Evolutionary conservation across 1,140 invertebrate species (phyloP), one percentile per base, ranked within the genome.

Genomic region (Paralvinella palmiformis): DNA sequence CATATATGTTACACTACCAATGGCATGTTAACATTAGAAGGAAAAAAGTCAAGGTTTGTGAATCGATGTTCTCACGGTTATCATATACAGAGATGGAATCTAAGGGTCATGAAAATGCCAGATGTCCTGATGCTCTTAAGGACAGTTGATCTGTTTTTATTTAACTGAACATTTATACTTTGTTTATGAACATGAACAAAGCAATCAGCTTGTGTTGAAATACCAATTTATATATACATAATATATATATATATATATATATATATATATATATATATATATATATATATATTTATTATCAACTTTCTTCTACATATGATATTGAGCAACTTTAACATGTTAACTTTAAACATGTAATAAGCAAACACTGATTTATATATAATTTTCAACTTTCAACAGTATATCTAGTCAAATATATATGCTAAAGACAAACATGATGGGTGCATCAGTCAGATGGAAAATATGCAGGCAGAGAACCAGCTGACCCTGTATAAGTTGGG

Each of bases 31-130:
- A 50, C 45, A n/a, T 27, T 27, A 4, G 45, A 50, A 6, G 45
- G 45, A 17, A 50, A 50, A 27, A 50, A 50, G 45, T n/a, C 45
- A 50, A 50, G 45, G 45, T 50, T 50, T 50, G 45, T 27, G 20
- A 6, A 27, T n/a, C 5, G 20, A n/a, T 22, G 17, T 50, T n/a
- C 27, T 27, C n/a, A n/a, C 45, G 27, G 15, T 15, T 27, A 50
- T n/a, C 6, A 22, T n/a, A n/a, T n/a, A n/a, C n/a, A n/a, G n/a
- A n/a, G n/a, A n/a, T n/a, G n/a, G n/a, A n/a, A n/a, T n/a, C n/a
- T n/a, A n/a, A n/a, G n/a, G n/a, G n/a, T n/a, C n/a, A n/a, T n/a
- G n/a, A n/a, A n/a, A n/a, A n/a, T n/a, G n/a, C n/a, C n/a, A n/a
- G n/a, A n/a, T n/a, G n/a, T n/a, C n/a, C n/a, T n/a, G n/a, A n/a